A percentile compares a stretch with the other conserved stretches of the same genome.
Conservation (phyloP, 2,888 invertebrate genomes). For the Drosophila neutralis region DNA sequence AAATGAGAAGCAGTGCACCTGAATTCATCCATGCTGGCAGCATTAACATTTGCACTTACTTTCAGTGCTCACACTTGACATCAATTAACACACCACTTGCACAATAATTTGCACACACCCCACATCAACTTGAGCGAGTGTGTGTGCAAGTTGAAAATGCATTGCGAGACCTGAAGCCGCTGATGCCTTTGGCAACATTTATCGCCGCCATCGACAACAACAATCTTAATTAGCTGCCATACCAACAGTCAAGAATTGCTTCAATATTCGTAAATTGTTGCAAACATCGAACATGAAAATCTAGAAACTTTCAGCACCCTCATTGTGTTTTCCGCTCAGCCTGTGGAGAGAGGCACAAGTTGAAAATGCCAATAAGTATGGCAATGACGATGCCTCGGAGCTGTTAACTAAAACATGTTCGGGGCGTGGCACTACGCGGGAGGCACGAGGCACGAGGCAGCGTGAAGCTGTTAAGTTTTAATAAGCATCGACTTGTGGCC, state of each 20-base stretch:
- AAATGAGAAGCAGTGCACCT: not conserved
- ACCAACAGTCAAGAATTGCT: constrained; percentile 33
- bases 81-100: constrained; percentile 34
- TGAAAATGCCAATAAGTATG: constrained; percentile 34
- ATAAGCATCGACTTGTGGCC: constrained; percentile 67
- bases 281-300: constrained; percentile 52
- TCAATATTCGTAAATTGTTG: constrained; percentile 46
- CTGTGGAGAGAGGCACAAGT: not conserved
- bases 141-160: constrained; percentile 12
- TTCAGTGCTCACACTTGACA: constrained; percentile 32
- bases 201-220: constrained; percentile 49
- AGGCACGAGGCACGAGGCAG: constrained; percentile 17
- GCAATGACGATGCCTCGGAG: constrained; percentile 6
- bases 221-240: constrained; percentile 60
- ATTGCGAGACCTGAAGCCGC: constrained; percentile 27
- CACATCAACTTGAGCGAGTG: not conserved
- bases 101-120: constrained; percentile 3
- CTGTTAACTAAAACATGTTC: constrained; percentile 38
- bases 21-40: not conserved
- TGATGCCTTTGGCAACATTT: constrained; percentile 31
- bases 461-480: constrained; percentile 66
- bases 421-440: constrained; percentile 14
- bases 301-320: constrained; percentile 43
- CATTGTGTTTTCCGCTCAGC: no score
- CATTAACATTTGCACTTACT: constrained; percentile 5